Base-by-base conservation (phyloP, 30 jellyfish, hydroid and myxozoan species). In the Aurelia sp. region DNA sequence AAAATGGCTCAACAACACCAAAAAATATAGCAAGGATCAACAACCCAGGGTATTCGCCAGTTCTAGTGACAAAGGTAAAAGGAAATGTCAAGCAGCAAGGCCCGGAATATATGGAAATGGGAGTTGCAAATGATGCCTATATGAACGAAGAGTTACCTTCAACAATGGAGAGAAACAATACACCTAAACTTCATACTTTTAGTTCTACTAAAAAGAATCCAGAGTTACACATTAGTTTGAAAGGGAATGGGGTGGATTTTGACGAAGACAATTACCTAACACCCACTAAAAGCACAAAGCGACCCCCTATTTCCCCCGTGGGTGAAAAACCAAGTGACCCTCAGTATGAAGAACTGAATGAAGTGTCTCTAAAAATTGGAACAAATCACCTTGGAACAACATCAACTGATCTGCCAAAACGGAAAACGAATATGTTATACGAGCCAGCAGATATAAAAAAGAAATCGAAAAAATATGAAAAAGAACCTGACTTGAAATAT, bases 91-190 rank as follows among this genome's bases (percentile, higher is more conserved):
- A 44, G 50, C 17, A 18, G 21, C 65, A 16, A n/a, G 86, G 63
- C 40, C 63, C 76, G 22, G 66, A 53, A 13, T 76, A 76, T 37
- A 62, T 53, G 76, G 86, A 76, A 23, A 76, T 76, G 86, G 86
- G 86, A 0, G 63, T 62, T 2, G 16, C 23, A 16, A 76, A 76
- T 59, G 23, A 30, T 76, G 86, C 62, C 6, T 76, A 13, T 58
- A 51, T 17, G 41, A 44, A 37, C 1, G 76, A 76, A 30, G 53
- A 59, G 65, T 44, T 44, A 44, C 48, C 48, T 8, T 12, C 55
- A 44, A 16, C 55, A n/a, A n/a, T n/a, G 15, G 13, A 44, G 55
- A 44, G 2, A 44, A 8, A 2, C 15, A 44, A 44, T 6, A 44
- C 55, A 10, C 55, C 15, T 15, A 44, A 44, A 44, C 55, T 44